These are phyloP conservation scores for Phyllostomus hastatus DNA, from an alignment of 2,113 vertebrate genomes.

Conservation along the genomic window DNA sequence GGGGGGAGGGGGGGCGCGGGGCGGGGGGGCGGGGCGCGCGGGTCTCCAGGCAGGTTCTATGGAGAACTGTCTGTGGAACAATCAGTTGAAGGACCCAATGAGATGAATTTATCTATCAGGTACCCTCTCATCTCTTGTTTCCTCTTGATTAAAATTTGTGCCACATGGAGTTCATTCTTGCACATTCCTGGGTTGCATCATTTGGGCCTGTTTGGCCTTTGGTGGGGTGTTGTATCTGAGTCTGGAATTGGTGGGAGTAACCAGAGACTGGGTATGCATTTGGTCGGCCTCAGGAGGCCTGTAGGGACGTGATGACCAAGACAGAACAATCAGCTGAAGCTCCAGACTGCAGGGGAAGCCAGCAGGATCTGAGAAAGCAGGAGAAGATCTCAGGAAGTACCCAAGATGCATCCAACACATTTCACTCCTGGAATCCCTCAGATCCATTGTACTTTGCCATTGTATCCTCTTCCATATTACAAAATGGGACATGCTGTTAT, in stretches of 20 bases:
- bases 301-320: rapidly evolving
- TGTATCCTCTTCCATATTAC: neutral
- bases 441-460: neutral
- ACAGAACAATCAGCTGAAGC: too few relatives aligned
- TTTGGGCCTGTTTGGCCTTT: neutral
- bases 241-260: neutral
- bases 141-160: neutral
- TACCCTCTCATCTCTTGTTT: neutral
- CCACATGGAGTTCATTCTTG: neutral
- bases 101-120: neutral
- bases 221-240: neutral
- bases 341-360: neutral
- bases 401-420: neutral
- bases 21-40: too few relatives aligned
- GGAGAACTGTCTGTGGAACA: neutral
- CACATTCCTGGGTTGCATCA: neutral
- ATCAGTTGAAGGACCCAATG: too few relatives aligned
- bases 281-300: neutral
- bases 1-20: too few relatives aligned
- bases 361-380: neutral
- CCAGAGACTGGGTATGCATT: neutral
- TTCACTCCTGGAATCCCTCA: neutral
- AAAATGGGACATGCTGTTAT: neutral
- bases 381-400: neutral
- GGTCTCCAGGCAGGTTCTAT: neutral